Base-by-base conservation (phyloP, 2,888 invertebrate genomes). In the Drosophila melanosoma region DNA sequence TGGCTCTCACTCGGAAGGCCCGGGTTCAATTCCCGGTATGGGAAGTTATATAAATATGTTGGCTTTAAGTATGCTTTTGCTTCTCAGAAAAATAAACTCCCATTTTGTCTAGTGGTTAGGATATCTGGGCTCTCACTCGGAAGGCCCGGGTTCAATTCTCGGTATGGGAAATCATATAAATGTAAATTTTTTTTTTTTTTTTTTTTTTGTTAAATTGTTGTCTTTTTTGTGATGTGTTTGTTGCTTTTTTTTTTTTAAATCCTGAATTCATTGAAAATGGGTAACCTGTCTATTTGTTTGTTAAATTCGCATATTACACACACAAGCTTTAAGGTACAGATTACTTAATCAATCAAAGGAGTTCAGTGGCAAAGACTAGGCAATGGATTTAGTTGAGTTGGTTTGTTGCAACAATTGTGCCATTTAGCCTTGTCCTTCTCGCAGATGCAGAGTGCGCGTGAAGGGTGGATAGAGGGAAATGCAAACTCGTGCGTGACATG, bases 71-170 rank as follows among this genome's bases (percentile, higher is more conserved):
- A 15, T 0, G 32, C 20, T 15, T 3, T 10, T 33, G 32, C 7
- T 8, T 3, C 3, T 1, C 7, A 1, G 2, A 2, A 1, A 17
- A 8, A 1, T 29, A 6, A 29, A 29, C 29, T 93, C 92, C 93
- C 93, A 92, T 93, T 93, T 93, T 91, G 93, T 93, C 93, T 93
- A 93, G 93, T 93, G 93, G 93, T 91, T 93, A 93, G 93, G 93
- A 93, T 93, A 93, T 91, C 93, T 91, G 93, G 93, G 93, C 93
- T 93, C 91, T 93, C 93, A 93, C 93, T 93, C 92, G 92, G 93
- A 91, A 93, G 93, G 96, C 96, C 96, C 96, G 96, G 96, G 96
- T 96, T 96, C 96, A 96, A 96, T 96, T 96, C 96, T 96, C 97
- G 96, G 96, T 97, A 96, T 97, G 96, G 97, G 96, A 96, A 93